Base-by-base conservation (phyloP, 2,113 vertebrate species). In the Anhinga rufa region DNA sequence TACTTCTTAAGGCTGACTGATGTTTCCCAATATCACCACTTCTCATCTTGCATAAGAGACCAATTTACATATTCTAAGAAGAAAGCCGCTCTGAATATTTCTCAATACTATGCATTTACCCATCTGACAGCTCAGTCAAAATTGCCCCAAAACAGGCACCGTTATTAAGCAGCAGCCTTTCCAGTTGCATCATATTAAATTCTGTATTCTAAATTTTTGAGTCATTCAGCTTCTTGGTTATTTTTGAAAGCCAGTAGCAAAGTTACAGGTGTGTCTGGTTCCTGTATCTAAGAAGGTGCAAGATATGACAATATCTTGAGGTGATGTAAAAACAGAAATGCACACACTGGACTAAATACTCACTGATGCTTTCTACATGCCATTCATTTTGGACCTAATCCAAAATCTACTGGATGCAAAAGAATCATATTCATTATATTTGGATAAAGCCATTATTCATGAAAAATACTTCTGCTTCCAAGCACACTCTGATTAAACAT, bases 391-490 rank as follows among this genome's bases (percentile, higher is more conserved):
- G 7, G 80, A 82, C 10, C n/a, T 58, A 66, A 90, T 72, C 62
- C 71, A 80, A 90, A 92, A 76, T 17, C n/a, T 58, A 68, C 46
- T 38, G 60, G 76, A 94, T 79, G 93, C 62, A 65, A 44, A 76
- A 81, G 81, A 58, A 91, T 55, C 54, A n/a, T 31, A 55, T 85
- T 82, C 58, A 76, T 90, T 90, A 55, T 68, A 88, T 86, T 87
- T 77, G 32, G 68, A 86, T 86, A 91, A 95, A 92, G n/a, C 71
- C 32, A 51, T 77, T 95, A 68, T 75, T 91, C 38, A 42, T 55
- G 62, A 85, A 78, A 82, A 74, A 65, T 28, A 12, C 29, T 78
- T 61, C 74, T 88, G 49, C 38, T 80, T 80, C 82, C 62, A 74
- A 83, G 85, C 49, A 62, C 46, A 42, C 54, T 77, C 90, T 54